Conservation (phyloP, 2,797 vertebrate species). For the Coilia nasus region DNA sequence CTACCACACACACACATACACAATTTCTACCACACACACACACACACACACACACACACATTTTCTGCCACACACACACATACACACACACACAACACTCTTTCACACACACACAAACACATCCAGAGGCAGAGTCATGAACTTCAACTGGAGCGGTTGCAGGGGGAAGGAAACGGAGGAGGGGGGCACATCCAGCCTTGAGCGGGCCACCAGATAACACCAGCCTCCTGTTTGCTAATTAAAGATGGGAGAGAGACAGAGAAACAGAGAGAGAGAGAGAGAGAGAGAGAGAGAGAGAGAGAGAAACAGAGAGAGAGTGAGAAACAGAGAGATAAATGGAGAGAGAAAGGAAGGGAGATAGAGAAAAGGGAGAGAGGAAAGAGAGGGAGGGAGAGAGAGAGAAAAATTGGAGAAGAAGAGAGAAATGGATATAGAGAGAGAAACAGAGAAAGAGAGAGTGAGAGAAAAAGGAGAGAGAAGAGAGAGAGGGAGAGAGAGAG, state of each 20-base stretch:
- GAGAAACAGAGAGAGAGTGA: not conserved
- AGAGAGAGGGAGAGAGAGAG: not conserved
- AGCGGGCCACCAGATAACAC: slow-evolving; percentile 19
- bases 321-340: no score
- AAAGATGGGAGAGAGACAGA: not conserved
- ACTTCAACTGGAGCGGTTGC: slow-evolving; percentile 46
- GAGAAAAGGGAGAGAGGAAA: slow-evolving; percentile 22
- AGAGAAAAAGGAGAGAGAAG: not conserved
- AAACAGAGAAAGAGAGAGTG: no score
- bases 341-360: no score
- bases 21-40: no score
- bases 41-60: no score
- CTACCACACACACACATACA: not conserved
- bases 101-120: not conserved
- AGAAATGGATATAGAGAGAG: no score
- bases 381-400: not conserved
- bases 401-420: not conserved
- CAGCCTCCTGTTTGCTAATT: slow-evolving; percentile 20
- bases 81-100: slow-evolving; percentile 36
- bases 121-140: slow-evolving; percentile 32
- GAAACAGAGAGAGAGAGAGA: no score
- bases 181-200: slow-evolving; percentile 24
- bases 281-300: not conserved
- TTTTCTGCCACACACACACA: slow-evolving; percentile 36
- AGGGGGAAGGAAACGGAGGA: slow-evolving; percentile 21